A percentile compares a stretch with the other conserved stretches of the same genome.
phyloP scores from a whole-genome alignment of 2,797 vertebrate genomes.

The Alcedo atthis region DNA sequence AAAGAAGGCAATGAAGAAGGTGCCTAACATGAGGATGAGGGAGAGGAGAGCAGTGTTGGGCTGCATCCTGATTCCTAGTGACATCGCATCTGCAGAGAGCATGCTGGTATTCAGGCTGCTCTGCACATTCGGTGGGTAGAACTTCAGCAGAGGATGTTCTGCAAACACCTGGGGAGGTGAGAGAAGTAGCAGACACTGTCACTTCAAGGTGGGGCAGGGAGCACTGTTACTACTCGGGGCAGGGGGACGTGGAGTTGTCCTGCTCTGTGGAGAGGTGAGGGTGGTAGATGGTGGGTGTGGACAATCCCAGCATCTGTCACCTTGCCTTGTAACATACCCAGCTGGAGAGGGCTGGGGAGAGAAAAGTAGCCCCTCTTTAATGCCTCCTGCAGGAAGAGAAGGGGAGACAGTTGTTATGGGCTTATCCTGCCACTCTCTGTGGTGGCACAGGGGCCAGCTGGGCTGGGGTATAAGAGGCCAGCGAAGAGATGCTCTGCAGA shows the following conservation, averaged over 20 bases:
- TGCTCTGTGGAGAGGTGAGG: conserved; percentile 28
- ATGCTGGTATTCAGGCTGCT: conserved; percentile 69
- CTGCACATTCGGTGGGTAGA: conserved; percentile 77
- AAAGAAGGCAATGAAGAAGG: conserved; percentile 98
- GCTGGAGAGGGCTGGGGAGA: conserved; percentile 40
- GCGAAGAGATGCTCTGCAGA: conserved; percentile 13
- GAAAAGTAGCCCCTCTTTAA: conserved; percentile 50
- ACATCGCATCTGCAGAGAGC: conserved; percentile 43
- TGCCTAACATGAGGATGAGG: conserved; percentile 96
- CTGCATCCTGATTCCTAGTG: conserved; percentile 80
- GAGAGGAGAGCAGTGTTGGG: conserved; percentile 97
- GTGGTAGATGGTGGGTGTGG: neutral
- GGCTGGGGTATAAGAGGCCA: neutral
- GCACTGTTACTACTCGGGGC: neutral
- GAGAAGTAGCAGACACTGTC: neutral
- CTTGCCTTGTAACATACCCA: conserved; percentile 10
- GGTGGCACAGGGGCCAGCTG: neutral
- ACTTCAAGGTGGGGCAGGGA: neutral
- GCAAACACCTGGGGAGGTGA: conserved; percentile 86
- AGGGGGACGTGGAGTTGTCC: neutral
- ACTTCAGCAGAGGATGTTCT: conserved; percentile 90
- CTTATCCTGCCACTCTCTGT: neutral
- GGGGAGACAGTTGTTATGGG: conserved; percentile 14
- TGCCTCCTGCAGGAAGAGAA: conserved; percentile 53
- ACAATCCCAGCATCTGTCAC: conserved; percentile 29